Conservation (phyloP, 2,888 invertebrate genomes). For the Cheilosia vulpina region DNA sequence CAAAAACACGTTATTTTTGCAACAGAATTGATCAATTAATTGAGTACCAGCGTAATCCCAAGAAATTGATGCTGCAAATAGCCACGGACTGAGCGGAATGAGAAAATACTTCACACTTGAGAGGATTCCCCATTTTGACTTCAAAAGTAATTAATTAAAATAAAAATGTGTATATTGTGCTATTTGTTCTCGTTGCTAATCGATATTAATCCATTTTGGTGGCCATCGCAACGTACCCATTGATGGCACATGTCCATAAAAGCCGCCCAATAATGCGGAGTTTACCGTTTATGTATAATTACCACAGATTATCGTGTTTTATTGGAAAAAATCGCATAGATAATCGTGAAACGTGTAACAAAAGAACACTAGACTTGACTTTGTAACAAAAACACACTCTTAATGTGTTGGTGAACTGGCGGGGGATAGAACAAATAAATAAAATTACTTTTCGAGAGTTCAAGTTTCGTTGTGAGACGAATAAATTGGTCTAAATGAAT, state of each 20-base stretch:
- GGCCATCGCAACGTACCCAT: conserved; percentile 18
- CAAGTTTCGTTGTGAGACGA: neutral
- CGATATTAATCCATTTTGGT: conserved; percentile 52
- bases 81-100: conserved; percentile 24
- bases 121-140: conserved; percentile 43
- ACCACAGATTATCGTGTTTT: conserved; percentile 57
- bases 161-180: conserved; percentile 20
- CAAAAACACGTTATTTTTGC: neutral
- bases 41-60: conserved; percentile 52
- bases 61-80: conserved; percentile 56
- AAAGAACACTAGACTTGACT: neutral
- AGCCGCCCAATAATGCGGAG: neutral
- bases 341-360: conserved; percentile 37
- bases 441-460: conserved; percentile 1
- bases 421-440: neutral
- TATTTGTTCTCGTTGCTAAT: conserved; percentile 50
- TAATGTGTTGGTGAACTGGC: neutral
- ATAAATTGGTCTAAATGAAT: conserved; percentile 28
- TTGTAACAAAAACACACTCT: neutral
- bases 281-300: conserved; percentile 36
- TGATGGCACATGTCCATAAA: conserved; percentile 44
- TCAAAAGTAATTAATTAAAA: conserved; percentile 52
- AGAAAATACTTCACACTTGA: conserved; percentile 49
- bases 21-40: conserved; percentile 61
- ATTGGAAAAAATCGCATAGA: conserved; percentile 40